A percentile compares a stretch with the other conserved stretches of the same genome.
These are phyloP conservation scores for Yasuhikotakia modesta DNA, from an alignment of 2,797 vertebrate genomes.

Conservation along the genomic window DNA sequence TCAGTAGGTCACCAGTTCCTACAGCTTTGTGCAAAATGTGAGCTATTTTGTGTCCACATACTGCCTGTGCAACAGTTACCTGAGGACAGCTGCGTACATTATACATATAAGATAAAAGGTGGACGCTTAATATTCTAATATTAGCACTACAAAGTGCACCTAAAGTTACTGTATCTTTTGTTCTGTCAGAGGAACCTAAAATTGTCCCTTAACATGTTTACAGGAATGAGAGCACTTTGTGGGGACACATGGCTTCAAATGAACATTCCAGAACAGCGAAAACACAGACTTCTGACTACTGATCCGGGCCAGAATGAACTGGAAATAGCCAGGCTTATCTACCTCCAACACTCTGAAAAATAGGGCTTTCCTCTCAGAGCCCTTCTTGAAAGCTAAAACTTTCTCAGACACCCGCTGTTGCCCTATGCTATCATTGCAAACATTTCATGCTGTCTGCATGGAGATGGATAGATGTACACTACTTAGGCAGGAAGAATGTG, in stretches of 20 bases:
- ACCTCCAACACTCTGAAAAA: constrained; percentile 30
- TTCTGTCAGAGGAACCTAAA: constrained; percentile 8
- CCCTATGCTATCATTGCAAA: constrained; percentile 57
- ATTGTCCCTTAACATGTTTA: background rate
- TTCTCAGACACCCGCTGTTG: constrained; percentile 64
- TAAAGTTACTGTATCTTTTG: background rate
- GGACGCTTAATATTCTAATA: constrained; percentile 11
- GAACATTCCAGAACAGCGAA: constrained; percentile 11
- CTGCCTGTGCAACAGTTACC: constrained; percentile 35
- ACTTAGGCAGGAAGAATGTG: constrained; percentile 46
- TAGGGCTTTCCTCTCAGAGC: constrained; percentile 50
- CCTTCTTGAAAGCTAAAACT: constrained; percentile 51
- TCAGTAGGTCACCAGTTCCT: constrained; percentile 18
- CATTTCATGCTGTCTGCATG: constrained; percentile 53
- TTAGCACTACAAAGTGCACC: background rate
- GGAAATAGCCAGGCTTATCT: constrained; percentile 49
- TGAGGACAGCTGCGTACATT: constrained; percentile 37
- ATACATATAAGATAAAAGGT: background rate
- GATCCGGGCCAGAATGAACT: constrained; percentile 50
- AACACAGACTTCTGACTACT: constrained; percentile 34
- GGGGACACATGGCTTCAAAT: constrained; percentile 25
- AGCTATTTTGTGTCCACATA: constrained; percentile 38
- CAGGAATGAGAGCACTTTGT: constrained; percentile 2
- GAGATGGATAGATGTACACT: constrained; percentile 55
- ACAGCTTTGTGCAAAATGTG: constrained; percentile 25